Conservation (phyloP, 2,113 vertebrate genomes). For the Ancistrus triradiatus region DNA sequence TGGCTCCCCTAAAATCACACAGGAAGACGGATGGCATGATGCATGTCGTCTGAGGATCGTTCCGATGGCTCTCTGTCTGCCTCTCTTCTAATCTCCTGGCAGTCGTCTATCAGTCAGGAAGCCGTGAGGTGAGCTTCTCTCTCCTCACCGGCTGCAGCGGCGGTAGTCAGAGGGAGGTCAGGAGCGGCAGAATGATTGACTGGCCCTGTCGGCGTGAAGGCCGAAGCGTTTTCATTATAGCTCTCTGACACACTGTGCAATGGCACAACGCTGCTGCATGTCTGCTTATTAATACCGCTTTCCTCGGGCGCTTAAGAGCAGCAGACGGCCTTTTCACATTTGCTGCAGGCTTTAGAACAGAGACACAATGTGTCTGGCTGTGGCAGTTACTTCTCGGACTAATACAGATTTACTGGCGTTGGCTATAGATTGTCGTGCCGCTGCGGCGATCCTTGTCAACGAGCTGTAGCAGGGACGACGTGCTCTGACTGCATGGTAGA, state of each 20-base stretch:
- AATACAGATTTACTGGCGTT: too few relatives aligned
- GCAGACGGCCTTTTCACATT: not conserved
- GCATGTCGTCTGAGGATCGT: too few relatives aligned
- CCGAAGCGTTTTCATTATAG: slow-evolving; percentile 35
- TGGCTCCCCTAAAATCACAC: too few relatives aligned
- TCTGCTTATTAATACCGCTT: not conserved
- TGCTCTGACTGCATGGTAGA: slow-evolving; percentile 29
- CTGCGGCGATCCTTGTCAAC: not conserved
- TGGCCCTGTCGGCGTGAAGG: slow-evolving; percentile 20
- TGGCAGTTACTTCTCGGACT: too few relatives aligned
- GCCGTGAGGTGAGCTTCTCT: slow-evolving; percentile 15
- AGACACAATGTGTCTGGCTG: not conserved
- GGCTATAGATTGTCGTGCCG: slow-evolving; percentile 10
- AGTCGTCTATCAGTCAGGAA: slow-evolving; percentile 24
- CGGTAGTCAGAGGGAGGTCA: slow-evolving; percentile 28
- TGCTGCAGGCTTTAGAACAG: not conserved
- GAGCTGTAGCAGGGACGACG: slow-evolving; percentile 29
- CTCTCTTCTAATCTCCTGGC: slow-evolving; percentile 17
- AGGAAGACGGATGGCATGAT: too few relatives aligned
- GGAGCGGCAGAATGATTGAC: slow-evolving; percentile 14
- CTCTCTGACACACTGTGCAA: slow-evolving; percentile 2
- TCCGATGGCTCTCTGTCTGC: too few relatives aligned
- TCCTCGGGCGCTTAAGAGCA: not conserved
- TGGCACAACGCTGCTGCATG: not conserved
- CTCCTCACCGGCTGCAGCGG: not conserved